These are phyloP conservation scores for Gibbula magus DNA, from an alignment of 2,888 invertebrate genomes.

Conservation along the genomic window DNA sequence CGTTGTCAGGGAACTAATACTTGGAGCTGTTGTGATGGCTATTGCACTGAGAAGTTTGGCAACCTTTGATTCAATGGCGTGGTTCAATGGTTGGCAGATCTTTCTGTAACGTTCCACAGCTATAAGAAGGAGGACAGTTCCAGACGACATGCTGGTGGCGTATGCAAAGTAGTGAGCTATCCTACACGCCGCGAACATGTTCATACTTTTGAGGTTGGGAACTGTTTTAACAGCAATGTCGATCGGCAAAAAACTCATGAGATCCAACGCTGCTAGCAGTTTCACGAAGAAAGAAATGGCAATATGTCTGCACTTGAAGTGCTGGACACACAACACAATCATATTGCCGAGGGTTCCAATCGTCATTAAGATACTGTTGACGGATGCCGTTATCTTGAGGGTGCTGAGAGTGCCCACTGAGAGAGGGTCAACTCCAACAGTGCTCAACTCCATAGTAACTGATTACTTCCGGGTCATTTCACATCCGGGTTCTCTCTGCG, in stretches of 20 bases:
- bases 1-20: conserved; percentile 13
- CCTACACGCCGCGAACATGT: conserved; percentile 7
- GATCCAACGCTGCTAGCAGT: conserved; percentile 8
- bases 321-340: too few relatives aligned
- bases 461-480: too few relatives aligned
- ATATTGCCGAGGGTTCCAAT: neutral
- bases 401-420: too few relatives aligned
- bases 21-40: conserved; percentile 3
- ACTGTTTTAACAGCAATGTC: conserved; percentile 1
- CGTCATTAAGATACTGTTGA: neutral
- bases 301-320: conserved; percentile 5
- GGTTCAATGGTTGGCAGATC: neutral
- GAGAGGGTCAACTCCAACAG: too few relatives aligned
- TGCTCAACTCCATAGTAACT: too few relatives aligned
- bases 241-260: conserved; percentile 3
- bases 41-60: neutral
- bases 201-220: neutral
- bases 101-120: too few relatives aligned
- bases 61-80: neutral
- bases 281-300: conserved; percentile 14
- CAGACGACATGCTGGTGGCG: conserved; percentile 23
- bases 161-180: conserved; percentile 10
- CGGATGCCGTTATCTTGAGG: conserved; percentile 5
- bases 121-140: too few relatives aligned
- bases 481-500: too few relatives aligned